Percentiles rank a stretch among this genome's conserved stretches.
These are phyloP conservation scores for Poeciliopsis retropinna DNA, from an alignment of 2,113 vertebrate species.

Conservation along the genomic window DNA sequence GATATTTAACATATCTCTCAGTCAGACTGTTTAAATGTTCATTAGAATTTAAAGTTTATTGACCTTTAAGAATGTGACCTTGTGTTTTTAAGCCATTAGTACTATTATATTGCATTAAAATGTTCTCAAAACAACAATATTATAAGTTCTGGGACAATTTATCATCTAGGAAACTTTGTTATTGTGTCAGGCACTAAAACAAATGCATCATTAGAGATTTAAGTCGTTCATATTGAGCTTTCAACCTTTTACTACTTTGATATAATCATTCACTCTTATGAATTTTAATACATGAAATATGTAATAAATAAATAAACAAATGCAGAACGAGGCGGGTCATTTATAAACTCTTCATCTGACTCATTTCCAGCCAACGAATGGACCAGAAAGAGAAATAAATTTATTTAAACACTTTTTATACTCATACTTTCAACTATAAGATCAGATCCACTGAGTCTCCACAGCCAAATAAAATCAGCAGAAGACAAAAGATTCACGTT, in stretches of 20 bases:
- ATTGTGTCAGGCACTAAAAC: background rate
- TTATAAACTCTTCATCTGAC: conserved; percentile 18
- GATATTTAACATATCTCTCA: too few relatives aligned
- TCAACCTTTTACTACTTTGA: background rate
- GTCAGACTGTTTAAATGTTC: too few relatives aligned
- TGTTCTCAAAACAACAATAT: too few relatives aligned
- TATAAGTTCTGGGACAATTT: too few relatives aligned
- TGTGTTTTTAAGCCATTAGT: too few relatives aligned
- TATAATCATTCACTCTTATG: background rate
- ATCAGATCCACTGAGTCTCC: background rate
- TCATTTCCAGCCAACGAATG: conserved; percentile 4
- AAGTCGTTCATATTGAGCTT: background rate
- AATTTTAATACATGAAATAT: background rate
- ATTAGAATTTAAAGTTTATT: too few relatives aligned
- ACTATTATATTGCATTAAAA: too few relatives aligned
- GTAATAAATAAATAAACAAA: background rate
- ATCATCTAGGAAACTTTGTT: too few relatives aligned
- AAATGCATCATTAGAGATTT: background rate
- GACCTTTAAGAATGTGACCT: too few relatives aligned
- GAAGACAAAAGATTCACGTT: background rate
- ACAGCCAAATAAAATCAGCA: conserved; percentile 5
- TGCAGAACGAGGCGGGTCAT: background rate
- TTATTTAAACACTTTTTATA: conserved; percentile 9
- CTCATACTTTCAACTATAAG: conserved; percentile 6
- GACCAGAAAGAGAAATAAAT: background rate